Evolutionary conservation across 2,113 vertebrate genomes (phyloP), one percentile per base, ranked within the genome.

Genomic region (Triplophysa dalaica): DNA sequence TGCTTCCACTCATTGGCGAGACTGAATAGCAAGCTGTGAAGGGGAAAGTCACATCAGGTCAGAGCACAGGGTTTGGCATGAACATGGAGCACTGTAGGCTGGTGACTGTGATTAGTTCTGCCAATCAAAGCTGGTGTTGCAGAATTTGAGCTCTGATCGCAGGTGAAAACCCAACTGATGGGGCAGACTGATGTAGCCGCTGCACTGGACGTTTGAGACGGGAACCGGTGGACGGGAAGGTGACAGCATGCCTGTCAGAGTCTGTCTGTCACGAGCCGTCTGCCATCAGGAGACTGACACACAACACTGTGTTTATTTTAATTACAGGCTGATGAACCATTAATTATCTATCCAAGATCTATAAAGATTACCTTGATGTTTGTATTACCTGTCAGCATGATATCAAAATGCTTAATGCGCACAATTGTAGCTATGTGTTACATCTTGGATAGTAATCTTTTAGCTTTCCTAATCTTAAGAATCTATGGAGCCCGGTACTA

Each of bases 241-340:
- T 85, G 83, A 87, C 89, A 88, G 87, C 85, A 89, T 88, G 87
- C 84, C 83, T 86, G 86, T 84, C 86, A 90, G 88, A 86, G 79
- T 64, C 82, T 38, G 70, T 82, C 87, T 89, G 87, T 88, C 86
- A 87, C 81, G 81, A 52, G 11, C 69, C 52, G 61, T 75, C 64
- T 80, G 13, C 52, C 64, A 21, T 38, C 60, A 75, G 81, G 72
- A 87, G 84, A 85, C 17, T 56, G 54, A 58, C 5, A 58, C 73
- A 74, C 70, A 13, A 22, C 17, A 17, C 26, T 50, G 61, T 43
- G 56, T 77, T 74, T 69, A 63, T 80, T 63, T 48, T 77, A 73
- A 84, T 84, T 77, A 77, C 67, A 33, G 10, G 14, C 13, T 66
- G 79, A 75, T 70, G 9, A 48, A 80, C 60, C 66, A 77, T 45